These are phyloP conservation scores for Calliphora vicina DNA, from an alignment of 1,140 invertebrate species.

Conservation along the genomic window DNA sequence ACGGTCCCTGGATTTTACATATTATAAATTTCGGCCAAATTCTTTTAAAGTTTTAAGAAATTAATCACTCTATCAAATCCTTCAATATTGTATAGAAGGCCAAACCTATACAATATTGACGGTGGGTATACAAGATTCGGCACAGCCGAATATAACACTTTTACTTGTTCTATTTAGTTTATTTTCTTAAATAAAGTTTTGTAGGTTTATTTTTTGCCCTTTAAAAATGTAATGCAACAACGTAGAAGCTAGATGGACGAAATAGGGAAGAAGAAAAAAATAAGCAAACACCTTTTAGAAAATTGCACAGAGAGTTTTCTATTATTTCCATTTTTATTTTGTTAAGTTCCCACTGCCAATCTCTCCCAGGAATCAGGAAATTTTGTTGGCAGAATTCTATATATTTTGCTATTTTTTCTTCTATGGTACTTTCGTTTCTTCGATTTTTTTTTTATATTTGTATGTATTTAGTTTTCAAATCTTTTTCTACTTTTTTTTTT, in stretches of 20 bases:
- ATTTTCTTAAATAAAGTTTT: neutral
- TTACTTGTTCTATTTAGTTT: neutral
- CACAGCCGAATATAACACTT: too few relatives aligned
- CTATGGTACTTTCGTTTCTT: neutral
- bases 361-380: neutral
- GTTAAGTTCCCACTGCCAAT: neutral
- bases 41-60: too few relatives aligned
- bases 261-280: neutral
- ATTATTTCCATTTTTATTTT: neutral
- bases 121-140: too few relatives aligned
- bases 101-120: too few relatives aligned
- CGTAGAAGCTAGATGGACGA: neutral
- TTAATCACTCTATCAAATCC: too few relatives aligned
- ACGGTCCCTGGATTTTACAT: too few relatives aligned
- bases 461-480: neutral
- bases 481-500: neutral
- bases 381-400: too few relatives aligned
- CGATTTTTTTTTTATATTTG: neutral
- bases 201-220: neutral
- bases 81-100: too few relatives aligned
- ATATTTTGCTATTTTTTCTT: too few relatives aligned
- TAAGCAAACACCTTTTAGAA: constrained; percentile 11
- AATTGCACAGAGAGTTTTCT: constrained; percentile 4
- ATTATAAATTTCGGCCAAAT: too few relatives aligned
- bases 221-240: too few relatives aligned